These are phyloP conservation scores for Ormyrus thymus DNA, from an alignment of 2,888 invertebrate genomes.

Conservation along the genomic window DNA sequence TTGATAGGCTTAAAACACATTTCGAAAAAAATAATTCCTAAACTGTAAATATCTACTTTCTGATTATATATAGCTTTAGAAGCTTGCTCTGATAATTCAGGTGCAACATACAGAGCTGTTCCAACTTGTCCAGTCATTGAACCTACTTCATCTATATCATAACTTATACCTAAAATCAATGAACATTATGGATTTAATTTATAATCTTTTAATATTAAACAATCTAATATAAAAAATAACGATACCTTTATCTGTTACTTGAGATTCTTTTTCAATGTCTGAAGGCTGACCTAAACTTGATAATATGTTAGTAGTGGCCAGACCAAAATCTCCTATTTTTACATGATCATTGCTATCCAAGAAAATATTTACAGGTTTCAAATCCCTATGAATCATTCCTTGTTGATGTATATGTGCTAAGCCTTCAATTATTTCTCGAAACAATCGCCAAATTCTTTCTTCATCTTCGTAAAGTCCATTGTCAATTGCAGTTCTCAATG, in stretches of 20 bases:
- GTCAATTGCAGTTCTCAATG: slow-evolving; percentile 92
- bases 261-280: slow-evolving; percentile 65
- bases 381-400: slow-evolving; percentile 90
- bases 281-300: slow-evolving; percentile 66
- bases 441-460: slow-evolving; percentile 91
- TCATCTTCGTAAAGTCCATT: slow-evolving; percentile 84
- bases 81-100: slow-evolving; percentile 86
- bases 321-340: slow-evolving; percentile 98
- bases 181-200: not conserved
- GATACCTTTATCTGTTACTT: slow-evolving; percentile 65
- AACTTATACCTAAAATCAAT: slow-evolving; percentile 34
- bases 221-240: slow-evolving; percentile 7
- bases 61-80: slow-evolving; percentile 88
- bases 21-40: slow-evolving; percentile 95
- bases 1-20: slow-evolving; percentile 92
- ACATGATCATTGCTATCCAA: slow-evolving; percentile 95
- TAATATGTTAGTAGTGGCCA: slow-evolving; percentile 89
- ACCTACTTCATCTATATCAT: slow-evolving; percentile 48
- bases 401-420: slow-evolving; percentile 94
- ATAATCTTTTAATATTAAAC: not conserved
- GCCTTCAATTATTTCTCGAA: slow-evolving; percentile 95
- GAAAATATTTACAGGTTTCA: slow-evolving; percentile 95
- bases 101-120: slow-evolving; percentile 95
- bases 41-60: slow-evolving; percentile 83
- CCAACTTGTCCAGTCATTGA: slow-evolving; percentile 90